Base-by-base conservation (phyloP, 2,888 invertebrate genomes). In the Epiblema foenella region DNA sequence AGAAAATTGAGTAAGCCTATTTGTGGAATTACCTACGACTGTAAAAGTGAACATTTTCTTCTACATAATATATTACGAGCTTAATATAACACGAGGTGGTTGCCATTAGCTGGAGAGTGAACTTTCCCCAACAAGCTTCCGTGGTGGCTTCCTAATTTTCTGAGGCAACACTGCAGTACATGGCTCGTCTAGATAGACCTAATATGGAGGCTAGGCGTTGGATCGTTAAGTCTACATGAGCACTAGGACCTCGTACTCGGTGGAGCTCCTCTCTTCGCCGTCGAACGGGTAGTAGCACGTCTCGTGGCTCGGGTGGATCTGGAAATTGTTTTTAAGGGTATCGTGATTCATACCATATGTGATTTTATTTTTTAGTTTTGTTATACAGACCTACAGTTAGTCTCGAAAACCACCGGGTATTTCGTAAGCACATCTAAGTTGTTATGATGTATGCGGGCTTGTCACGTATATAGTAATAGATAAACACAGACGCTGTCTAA, bases 161-260 rank as follows among this genome's bases (percentile, higher is more conserved):
- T 8, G 15, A 17, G n/a, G 17, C n/a, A 51, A 51, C 2, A 18
- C 11, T 2, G 51, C 17, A 18, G 17, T 51, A 18, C 11, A 42
- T 39, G 18, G 51, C 18, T 17, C 18, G 18, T 51, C 51, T 51
- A 49, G 17, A 10, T n/a, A 24, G 4, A 24, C 4, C 24, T 24
- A 24, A 24, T 3, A 51, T 15, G 46, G 11, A 18, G 20, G 54
- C 20, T 20, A n/a, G 24, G 24, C 5, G n/a, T n/a, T 42, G 37
- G 52, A 20, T 24, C 39, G 59, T 49, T 58, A 12, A 29, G 2
- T 76, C 84, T 85, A 93, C 82, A 91, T 76, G 12, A 92, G 87
- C 39, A 95, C 95, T 7, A 97, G 94, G 63, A 95, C 94, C 86
- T 97, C 97, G 87, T 97, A 97, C 75, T 95, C 94, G 0, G 90